A percentile compares a stretch with the other conserved stretches of the same genome.
Conservation (phyloP, 2,113 vertebrate species). For the Pogonocichla stellata region DNA sequence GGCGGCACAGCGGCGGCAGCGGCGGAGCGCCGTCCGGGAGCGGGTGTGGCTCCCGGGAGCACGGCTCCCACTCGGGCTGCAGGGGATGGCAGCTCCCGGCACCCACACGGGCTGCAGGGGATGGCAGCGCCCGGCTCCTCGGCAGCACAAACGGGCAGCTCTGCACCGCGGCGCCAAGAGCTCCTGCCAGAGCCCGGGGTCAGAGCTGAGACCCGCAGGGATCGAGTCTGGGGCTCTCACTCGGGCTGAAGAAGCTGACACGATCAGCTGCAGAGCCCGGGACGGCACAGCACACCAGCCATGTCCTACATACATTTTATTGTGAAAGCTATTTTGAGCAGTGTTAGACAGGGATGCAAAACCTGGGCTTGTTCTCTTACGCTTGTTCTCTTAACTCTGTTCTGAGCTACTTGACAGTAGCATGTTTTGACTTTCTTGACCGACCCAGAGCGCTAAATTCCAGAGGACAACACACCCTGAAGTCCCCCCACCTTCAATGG, state of each 20-base stretch:
- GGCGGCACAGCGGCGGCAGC: background rate
- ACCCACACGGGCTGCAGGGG: background rate
- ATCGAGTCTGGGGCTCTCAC: background rate
- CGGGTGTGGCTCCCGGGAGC: too few species aligned
- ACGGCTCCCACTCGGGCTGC: too few species aligned
- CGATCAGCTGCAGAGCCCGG: background rate
- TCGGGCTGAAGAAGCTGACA: accelerated
- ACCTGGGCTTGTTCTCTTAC: background rate
- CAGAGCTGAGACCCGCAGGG: background rate
- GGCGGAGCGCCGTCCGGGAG: background rate
- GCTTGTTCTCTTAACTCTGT: background rate
- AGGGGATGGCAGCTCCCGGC: too few species aligned
- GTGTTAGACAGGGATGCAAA: background rate
- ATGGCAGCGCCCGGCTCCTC: accelerated
- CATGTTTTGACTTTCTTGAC: background rate
- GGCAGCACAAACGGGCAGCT: accelerated
- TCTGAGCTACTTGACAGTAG: background rate
- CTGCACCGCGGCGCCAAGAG: background rate
- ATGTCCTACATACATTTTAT: background rate
- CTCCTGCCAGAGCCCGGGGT: background rate
- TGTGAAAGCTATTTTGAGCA: background rate
- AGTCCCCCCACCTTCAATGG: background rate
- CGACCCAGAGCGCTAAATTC: background rate
- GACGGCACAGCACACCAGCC: accelerated
- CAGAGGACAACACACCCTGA: background rate